phyloP scores from a whole-genome alignment of 2,888 invertebrate genomes.

The Lepidocyrtoides sp. region DNA sequence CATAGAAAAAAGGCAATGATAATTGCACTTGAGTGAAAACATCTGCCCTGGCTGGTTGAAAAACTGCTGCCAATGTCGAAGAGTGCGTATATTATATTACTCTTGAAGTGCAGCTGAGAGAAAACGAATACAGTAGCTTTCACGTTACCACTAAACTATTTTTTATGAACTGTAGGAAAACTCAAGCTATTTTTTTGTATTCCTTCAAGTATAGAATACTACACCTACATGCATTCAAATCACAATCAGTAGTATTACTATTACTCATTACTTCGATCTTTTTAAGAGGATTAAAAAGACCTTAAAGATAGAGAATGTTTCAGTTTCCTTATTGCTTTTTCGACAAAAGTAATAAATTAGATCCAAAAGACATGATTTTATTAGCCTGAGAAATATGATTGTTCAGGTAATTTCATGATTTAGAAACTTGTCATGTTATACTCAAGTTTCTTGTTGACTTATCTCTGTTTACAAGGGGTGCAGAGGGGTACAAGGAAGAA shows the following conservation, averaged over 20 bases:
- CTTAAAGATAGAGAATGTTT: conserved; percentile 67
- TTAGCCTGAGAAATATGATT: conserved; percentile 45
- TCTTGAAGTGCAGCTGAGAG: conserved; percentile 64
- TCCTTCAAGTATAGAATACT: neutral
- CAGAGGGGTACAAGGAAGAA: neutral
- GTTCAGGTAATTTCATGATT: neutral
- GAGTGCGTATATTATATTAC: neutral
- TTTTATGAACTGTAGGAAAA: conserved; percentile 21
- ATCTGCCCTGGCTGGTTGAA: conserved; percentile 69
- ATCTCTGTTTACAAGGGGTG: neutral
- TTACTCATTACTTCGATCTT: conserved; percentile 41
- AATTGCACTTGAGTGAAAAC: conserved; percentile 75
- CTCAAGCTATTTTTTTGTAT: conserved; percentile 17
- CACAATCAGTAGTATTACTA: neutral
- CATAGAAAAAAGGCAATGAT: conserved; percentile 33
- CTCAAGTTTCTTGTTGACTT: neutral
- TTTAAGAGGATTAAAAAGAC: conserved; percentile 37
- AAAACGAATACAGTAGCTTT: conserved; percentile 65
- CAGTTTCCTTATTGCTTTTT: conserved; percentile 75
- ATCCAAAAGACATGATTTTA: neutral
- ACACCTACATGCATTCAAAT: neutral
- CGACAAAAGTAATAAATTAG: conserved; percentile 74
- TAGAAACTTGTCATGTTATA: conserved; percentile 22
- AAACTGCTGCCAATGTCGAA: neutral
- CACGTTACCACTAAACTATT: conserved; percentile 17